Percentiles rank a stretch among this genome's conserved stretches.
Conservation (phyloP, 2,888 invertebrate species). For the Mythimna albipuncta region DNA sequence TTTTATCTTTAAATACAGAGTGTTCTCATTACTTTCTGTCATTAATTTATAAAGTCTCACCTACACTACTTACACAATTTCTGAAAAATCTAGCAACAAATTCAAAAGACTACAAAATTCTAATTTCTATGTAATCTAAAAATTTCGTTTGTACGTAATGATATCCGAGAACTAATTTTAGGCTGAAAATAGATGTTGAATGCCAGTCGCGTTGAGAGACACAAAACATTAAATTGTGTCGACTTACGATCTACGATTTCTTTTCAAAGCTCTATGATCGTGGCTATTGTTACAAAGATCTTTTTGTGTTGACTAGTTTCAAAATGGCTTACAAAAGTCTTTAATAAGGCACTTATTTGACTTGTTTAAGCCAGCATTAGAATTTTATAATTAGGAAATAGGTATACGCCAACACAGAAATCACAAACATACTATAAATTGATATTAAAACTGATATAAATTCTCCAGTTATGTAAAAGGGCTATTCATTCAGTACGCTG, state of each 20-base stretch:
- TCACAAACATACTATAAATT: neutral
- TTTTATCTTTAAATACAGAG: conserved; percentile 36
- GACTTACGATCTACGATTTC: neutral
- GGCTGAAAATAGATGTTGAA: conserved; percentile 32
- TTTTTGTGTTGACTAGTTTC: neutral
- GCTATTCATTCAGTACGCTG: neutral
- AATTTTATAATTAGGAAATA: neutral
- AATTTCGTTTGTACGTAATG: conserved; percentile 62
- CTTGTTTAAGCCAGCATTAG: neutral
- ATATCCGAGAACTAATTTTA: conserved; percentile 43
- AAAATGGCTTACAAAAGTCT: neutral
- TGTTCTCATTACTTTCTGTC: conserved; percentile 17
- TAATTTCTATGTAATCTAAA: conserved; percentile 51
- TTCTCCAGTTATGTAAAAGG: neutral
- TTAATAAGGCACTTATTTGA: conserved; percentile 25
- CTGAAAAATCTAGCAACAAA: conserved; percentile 61
- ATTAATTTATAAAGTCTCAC: conserved; percentile 31
- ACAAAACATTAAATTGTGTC: conserved; percentile 13
- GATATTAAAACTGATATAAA: neutral
- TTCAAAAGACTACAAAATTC: conserved; percentile 52
- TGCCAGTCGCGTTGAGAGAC: conserved; percentile 46
- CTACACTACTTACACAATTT: conserved; percentile 43
- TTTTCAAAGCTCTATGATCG: neutral
- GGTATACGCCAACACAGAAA: neutral
- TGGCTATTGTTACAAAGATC: conserved; percentile 8